Evolutionary conservation across 2,113 vertebrate genomes (phyloP).

Genomic region (Saccopteryx leptura): DNA sequence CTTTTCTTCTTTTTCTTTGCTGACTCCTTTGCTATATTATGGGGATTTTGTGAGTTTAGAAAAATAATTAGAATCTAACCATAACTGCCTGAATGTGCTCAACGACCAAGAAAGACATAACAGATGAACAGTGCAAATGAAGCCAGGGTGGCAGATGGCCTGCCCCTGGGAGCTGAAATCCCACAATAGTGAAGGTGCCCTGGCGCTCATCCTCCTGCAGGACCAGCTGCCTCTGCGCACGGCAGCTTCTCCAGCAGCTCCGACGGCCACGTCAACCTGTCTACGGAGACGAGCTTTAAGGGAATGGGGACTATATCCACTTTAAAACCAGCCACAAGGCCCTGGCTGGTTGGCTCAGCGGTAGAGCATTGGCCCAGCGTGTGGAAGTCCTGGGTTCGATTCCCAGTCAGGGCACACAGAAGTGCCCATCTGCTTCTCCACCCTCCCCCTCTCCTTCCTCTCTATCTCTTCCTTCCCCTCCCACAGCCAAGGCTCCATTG

Average conservation of each 20-base stretch:
- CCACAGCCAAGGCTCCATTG: too few species aligned
- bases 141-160: slow-evolving; percentile 40
- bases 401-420: too few species aligned
- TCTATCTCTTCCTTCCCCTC: too few species aligned
- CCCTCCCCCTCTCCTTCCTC: too few species aligned
- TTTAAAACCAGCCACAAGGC: background rate
- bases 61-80: slow-evolving; percentile 87
- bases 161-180: slow-evolving; percentile 35
- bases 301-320: rapidly evolving
- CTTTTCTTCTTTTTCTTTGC: background rate
- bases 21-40: slow-evolving; percentile 61
- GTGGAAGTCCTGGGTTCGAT: too few species aligned
- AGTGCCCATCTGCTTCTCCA: too few species aligned
- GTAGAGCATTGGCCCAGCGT: too few species aligned
- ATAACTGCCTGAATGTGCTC: slow-evolving; percentile 82
- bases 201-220: background rate
- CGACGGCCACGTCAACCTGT: background rate
- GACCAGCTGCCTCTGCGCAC: background rate
- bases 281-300: background rate
- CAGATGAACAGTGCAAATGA: slow-evolving; percentile 76
- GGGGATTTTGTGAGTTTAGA: slow-evolving; percentile 82
- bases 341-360: too few species aligned
- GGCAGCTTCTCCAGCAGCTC: background rate
- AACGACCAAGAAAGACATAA: slow-evolving; percentile 81
- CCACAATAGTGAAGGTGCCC: background rate